These are phyloP conservation scores for Smithornis capensis DNA, from an alignment of 2,113 vertebrate genomes.

Conservation along the genomic window DNA sequence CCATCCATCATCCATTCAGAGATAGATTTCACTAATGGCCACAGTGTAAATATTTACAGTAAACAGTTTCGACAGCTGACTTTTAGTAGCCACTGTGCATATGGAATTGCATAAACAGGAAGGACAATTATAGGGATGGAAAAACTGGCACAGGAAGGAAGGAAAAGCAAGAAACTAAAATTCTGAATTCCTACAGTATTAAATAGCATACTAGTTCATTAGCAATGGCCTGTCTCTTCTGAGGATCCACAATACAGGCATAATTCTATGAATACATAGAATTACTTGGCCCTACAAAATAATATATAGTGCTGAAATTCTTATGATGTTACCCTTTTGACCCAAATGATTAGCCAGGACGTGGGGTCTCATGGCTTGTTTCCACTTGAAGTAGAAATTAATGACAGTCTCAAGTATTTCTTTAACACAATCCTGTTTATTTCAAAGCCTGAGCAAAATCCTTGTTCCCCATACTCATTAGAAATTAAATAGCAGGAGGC, in stretches of 20 bases:
- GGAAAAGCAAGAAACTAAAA: neutral
- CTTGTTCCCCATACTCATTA: constrained; percentile 41
- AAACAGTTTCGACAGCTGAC: constrained; percentile 50
- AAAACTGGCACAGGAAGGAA: constrained; percentile 46
- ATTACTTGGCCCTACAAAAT: neutral
- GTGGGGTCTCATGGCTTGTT: neutral
- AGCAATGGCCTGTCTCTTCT: neutral
- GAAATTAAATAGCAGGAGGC: constrained; percentile 58
- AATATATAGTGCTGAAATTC: neutral
- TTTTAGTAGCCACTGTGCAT: constrained; percentile 46
- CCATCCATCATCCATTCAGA: constrained; percentile 44
- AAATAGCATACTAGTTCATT: neutral
- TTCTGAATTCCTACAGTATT: neutral
- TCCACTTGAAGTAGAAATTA: constrained; percentile 16
- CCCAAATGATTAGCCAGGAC: neutral
- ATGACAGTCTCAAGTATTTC: constrained; percentile 26
- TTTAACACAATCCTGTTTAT: constrained; percentile 56
- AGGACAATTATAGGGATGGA: constrained; percentile 8
- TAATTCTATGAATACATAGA: fast-evolving
- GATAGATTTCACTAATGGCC: constrained; percentile 37
- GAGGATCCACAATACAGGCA: neutral
- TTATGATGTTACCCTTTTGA: neutral
- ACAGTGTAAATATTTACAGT: constrained; percentile 66
- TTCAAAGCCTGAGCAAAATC: constrained; percentile 50
- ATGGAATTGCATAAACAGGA: constrained; percentile 56